phyloP scores from a whole-genome alignment of 2,888 invertebrate species.

The Teleogryllus oceanicus region DNA sequence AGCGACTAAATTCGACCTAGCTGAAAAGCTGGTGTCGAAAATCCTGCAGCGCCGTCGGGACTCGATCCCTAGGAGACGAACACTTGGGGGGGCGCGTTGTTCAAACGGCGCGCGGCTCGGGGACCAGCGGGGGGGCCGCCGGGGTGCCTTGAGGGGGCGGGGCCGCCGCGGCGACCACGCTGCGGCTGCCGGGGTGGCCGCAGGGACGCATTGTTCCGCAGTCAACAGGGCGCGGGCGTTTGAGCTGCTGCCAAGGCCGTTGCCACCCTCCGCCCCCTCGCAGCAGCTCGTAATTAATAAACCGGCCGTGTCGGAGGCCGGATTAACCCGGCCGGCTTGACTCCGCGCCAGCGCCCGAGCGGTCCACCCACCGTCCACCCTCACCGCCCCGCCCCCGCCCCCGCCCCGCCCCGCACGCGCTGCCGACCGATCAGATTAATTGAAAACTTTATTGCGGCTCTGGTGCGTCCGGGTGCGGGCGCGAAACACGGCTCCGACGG shows the following conservation, averaged over 20 bases:
- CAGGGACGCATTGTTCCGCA: conserved; percentile 18
- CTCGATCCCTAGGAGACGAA: too few relatives aligned
- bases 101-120: too few relatives aligned
- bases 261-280: not conserved
- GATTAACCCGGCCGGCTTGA: conserved; percentile 18
- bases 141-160: too few relatives aligned
- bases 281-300: conserved; percentile 6
- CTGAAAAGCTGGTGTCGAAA: too few relatives aligned
- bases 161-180: not conserved
- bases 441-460: conserved; percentile 11
- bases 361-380: not conserved
- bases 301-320: conserved; percentile 2
- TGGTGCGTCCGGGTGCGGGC: not conserved
- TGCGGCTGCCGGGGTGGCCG: not conserved
- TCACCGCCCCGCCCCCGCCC: not conserved
- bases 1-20: too few relatives aligned
- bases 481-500: not conserved
- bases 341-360: not conserved
- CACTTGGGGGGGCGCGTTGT: too few relatives aligned
- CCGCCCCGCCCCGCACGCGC: not conserved
- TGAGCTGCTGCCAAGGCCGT: not conserved
- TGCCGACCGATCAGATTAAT: conserved; percentile 2
- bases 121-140: too few relatives aligned
- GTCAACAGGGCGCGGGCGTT: conserved; percentile 18
- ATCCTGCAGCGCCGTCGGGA: too few relatives aligned